phyloP scores from a whole-genome alignment of 37 sponge, comb jelly and placozoan genomes.

The Hexactinellida sp. region DNA sequence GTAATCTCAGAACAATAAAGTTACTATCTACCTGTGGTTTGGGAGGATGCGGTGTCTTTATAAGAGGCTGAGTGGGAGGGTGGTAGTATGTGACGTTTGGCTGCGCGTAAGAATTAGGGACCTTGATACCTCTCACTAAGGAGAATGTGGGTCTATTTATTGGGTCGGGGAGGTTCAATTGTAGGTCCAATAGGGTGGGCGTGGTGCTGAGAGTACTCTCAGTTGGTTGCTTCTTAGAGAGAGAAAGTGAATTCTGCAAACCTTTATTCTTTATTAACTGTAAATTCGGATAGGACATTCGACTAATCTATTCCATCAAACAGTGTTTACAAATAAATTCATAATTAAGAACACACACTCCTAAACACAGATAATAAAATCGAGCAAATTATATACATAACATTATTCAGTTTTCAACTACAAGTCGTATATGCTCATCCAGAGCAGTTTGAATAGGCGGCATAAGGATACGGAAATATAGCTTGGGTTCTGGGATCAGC shows the following conservation, averaged over 20 bases:
- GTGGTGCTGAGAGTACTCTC: neutral
- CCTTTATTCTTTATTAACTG: neutral
- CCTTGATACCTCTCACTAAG: neutral
- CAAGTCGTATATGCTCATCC: neutral
- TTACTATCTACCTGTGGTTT: neutral
- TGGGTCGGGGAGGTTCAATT: neutral
- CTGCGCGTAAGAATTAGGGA: neutral
- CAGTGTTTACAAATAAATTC: neutral
- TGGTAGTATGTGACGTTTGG: neutral
- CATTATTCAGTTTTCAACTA: neutral
- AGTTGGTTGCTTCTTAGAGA: neutral
- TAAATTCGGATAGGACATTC: slow-evolving; percentile 1
- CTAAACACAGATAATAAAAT: too few species aligned
- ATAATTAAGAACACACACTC: too few species aligned
- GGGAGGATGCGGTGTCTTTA: neutral
- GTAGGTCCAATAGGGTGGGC: neutral
- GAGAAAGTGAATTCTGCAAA: neutral
- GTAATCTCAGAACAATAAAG: neutral
- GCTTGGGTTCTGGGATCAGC: neutral
- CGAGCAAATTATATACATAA: too few species aligned
- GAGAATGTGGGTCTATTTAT: neutral
- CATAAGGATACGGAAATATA: neutral
- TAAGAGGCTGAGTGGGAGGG: neutral
- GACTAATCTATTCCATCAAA: neutral
- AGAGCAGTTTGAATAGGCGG: neutral